These are phyloP conservation scores for Crotalus tigris DNA, from an alignment of 2,113 vertebrate species.

Conservation along the genomic window DNA sequence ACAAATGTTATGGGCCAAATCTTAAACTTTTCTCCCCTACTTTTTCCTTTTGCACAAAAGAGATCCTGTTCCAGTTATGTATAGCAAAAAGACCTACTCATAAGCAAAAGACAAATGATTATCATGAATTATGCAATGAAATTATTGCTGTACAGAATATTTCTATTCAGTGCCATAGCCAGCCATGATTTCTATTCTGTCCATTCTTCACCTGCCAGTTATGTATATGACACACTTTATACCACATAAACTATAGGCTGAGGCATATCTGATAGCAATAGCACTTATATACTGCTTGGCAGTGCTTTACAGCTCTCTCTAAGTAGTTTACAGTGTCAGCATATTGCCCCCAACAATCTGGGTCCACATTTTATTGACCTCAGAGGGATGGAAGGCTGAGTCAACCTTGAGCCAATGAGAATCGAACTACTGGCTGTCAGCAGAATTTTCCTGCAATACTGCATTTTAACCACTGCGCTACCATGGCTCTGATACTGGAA, in stretches of 20 bases:
- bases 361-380: too few relatives aligned
- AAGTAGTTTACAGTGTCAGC: too few relatives aligned
- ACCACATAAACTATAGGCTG: not conserved
- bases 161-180: not conserved
- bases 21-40: not conserved
- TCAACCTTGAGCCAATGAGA: too few relatives aligned
- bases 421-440: too few relatives aligned
- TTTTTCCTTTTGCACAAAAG: constrained; percentile 5
- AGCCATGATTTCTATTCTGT: not conserved
- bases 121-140: not conserved
- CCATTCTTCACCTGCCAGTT: not conserved
- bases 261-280: not conserved
- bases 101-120: not conserved
- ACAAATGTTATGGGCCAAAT: constrained; percentile 23
- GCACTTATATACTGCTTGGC: too few relatives aligned
- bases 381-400: too few relatives aligned
- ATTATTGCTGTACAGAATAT: not conserved
- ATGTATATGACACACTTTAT: not conserved
- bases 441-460: too few relatives aligned
- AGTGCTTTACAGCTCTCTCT: too few relatives aligned
- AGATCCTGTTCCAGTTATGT: not conserved
- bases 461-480: too few relatives aligned
- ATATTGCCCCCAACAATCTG: too few relatives aligned
- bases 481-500: not conserved
- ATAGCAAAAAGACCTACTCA: not conserved